Evolutionary conservation across 2,113 vertebrate genomes (phyloP).

Genomic region (Halichoerus grypus): DNA sequence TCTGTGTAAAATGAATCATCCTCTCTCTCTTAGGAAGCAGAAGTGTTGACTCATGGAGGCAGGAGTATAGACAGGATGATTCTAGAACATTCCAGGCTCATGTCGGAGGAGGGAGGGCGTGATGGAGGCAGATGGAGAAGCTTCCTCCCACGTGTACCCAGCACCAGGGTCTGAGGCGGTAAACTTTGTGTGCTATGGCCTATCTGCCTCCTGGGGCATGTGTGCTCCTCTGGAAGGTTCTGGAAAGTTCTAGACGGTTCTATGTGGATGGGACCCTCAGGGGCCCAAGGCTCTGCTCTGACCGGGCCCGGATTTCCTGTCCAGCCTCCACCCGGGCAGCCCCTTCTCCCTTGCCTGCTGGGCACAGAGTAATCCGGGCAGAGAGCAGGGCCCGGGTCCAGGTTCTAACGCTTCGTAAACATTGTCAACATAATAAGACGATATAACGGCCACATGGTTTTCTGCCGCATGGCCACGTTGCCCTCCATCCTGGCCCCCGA

Average conservation of each 20-base stretch:
- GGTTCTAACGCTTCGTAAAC: not conserved
- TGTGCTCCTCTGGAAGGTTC: not conserved
- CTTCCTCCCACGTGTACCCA: accelerated
- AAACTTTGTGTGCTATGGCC: accelerated
- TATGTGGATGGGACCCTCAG: not conserved
- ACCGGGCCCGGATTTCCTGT: not conserved
- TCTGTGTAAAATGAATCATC: not conserved
- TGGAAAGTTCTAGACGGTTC: not conserved
- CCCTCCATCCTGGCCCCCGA: not conserved
- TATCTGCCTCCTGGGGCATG: not conserved
- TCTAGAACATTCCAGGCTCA: not conserved
- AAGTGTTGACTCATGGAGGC: not conserved
- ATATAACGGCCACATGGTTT: not conserved
- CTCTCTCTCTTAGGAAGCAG: not conserved
- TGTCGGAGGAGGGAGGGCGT: accelerated
- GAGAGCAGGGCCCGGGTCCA: not conserved
- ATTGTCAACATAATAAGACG: not conserved
- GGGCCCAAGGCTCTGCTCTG: not conserved
- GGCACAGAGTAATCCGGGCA: not conserved
- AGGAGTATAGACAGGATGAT: too few species aligned
- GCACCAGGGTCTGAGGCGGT: not conserved
- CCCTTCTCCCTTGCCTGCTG: not conserved
- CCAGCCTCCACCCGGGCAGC: not conserved
- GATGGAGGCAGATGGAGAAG: not conserved
- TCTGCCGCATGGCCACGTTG: accelerated